A percentile compares a stretch with the other conserved stretches of the same genome.
These are phyloP conservation scores for Eumerus sabulonum DNA, from an alignment of 2,888 invertebrate genomes.

Conservation along the genomic window DNA sequence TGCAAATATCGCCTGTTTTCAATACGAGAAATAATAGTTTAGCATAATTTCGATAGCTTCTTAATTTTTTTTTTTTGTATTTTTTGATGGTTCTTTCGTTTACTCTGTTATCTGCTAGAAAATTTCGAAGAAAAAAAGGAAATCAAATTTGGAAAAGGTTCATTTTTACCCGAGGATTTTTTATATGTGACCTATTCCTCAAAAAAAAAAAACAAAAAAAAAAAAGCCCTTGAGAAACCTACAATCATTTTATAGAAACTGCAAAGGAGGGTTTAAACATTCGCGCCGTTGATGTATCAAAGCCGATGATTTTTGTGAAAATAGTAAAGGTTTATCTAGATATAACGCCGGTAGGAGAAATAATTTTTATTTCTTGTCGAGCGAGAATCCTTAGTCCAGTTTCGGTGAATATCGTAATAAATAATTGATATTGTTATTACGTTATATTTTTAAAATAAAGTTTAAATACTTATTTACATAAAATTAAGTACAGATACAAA, in stretches of 20 bases:
- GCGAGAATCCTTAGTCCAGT: slow-evolving; percentile 64
- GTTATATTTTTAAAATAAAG: slow-evolving; percentile 46
- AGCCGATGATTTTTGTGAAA: slow-evolving; percentile 1
- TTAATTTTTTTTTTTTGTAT: slow-evolving; percentile 62
- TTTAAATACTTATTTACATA: slow-evolving; percentile 57
- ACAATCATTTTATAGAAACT: neutral
- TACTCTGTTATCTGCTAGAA: slow-evolving; percentile 50
- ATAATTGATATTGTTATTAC: slow-evolving; percentile 41
- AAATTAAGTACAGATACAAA: slow-evolving; percentile 40
- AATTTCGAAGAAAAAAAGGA: slow-evolving; percentile 56
- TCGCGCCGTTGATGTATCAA: neutral
- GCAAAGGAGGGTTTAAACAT: too few species aligned
- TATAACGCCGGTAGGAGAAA: slow-evolving; percentile 31
- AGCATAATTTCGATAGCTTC: slow-evolving; percentile 74
- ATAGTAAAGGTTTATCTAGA: slow-evolving; percentile 27
- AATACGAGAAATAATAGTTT: slow-evolving; percentile 76
- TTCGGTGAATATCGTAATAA: slow-evolving; percentile 66
- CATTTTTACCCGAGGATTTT: slow-evolving; percentile 46
- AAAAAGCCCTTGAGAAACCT: neutral
- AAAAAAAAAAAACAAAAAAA: too few species aligned
- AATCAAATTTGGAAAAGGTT: slow-evolving; percentile 41
- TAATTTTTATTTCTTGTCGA: slow-evolving; percentile 26
- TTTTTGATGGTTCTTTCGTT: slow-evolving; percentile 61
- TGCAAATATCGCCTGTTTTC: slow-evolving; percentile 98
- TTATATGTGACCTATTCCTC: slow-evolving; percentile 32